Percentiles rank a stretch among this genome's conserved stretches.
phyloP scores from a whole-genome alignment of 2,888 invertebrate species.

The Rhaphigaster nebulosa region DNA sequence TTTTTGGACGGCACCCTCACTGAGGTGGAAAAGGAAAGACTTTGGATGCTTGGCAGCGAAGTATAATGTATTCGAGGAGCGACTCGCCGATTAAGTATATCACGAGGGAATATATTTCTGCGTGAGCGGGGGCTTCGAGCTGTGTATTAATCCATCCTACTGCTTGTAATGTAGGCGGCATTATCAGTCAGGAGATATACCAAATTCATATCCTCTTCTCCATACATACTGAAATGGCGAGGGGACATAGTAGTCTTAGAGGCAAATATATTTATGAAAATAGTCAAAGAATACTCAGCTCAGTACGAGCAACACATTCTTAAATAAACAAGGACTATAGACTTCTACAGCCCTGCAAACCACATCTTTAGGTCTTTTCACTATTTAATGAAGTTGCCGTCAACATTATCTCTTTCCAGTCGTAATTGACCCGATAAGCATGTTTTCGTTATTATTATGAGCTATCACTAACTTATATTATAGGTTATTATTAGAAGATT shows the following conservation, averaged over 20 bases:
- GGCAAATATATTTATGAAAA: background rate
- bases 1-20: constrained; percentile 22
- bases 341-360: too few species aligned
- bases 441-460: too few species aligned
- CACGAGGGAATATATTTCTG: background rate
- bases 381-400: too few species aligned
- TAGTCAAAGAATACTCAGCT: background rate
- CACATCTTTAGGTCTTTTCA: too few species aligned
- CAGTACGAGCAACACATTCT: too few species aligned
- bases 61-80: background rate
- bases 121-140: background rate
- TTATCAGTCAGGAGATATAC: background rate
- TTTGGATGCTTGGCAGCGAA: background rate
- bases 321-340: too few species aligned
- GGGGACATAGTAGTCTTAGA: background rate
- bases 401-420: too few species aligned
- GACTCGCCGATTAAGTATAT: background rate
- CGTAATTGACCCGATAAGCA: too few species aligned
- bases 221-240: background rate
- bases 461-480: too few species aligned
- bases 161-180: background rate
- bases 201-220: background rate
- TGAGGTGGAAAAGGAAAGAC: background rate
- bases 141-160: background rate
- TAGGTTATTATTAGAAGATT: too few species aligned